phyloP scores from a whole-genome alignment of 1,140 invertebrate genomes.

The Stegodyphus mimosarum region DNA sequence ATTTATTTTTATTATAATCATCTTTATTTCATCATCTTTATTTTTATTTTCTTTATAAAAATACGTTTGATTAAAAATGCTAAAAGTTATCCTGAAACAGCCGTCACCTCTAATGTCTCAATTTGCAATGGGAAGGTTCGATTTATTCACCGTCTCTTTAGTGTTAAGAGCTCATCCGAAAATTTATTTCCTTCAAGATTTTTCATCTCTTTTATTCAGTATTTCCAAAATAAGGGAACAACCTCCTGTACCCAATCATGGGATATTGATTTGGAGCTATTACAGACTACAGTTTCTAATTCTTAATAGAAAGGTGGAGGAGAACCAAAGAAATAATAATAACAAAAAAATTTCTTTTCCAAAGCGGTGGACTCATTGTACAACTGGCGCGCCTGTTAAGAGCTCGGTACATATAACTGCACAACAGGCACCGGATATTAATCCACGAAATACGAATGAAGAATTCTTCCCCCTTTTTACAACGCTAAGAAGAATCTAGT shows the following conservation, averaged over 20 bases:
- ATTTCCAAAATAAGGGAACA: not conserved
- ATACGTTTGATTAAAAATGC: no score
- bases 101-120: not conserved
- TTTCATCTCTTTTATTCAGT: not conserved
- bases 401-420: slow-evolving; percentile 16
- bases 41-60: no score
- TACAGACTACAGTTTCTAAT: slow-evolving; percentile 10
- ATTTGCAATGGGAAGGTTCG: not conserved
- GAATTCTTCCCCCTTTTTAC: not conserved
- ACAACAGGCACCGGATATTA: slow-evolving; percentile 49
- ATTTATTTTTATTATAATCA: no score
- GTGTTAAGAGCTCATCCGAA: not conserved
- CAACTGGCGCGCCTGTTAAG: slow-evolving; percentile 21
- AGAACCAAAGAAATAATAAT: not conserved
- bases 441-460: slow-evolving; percentile 27
- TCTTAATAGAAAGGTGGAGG: slow-evolving; percentile 1
- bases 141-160: not conserved
- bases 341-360: not conserved
- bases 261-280: slow-evolving; percentile 27
- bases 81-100: no score
- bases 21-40: no score
- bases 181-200: not conserved
- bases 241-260: not conserved
- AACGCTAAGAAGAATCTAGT: not conserved
- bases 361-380: slow-evolving; percentile 16